Base-by-base conservation (phyloP, 2,888 invertebrate species). In the Branchipolynoe longqiensis region DNA sequence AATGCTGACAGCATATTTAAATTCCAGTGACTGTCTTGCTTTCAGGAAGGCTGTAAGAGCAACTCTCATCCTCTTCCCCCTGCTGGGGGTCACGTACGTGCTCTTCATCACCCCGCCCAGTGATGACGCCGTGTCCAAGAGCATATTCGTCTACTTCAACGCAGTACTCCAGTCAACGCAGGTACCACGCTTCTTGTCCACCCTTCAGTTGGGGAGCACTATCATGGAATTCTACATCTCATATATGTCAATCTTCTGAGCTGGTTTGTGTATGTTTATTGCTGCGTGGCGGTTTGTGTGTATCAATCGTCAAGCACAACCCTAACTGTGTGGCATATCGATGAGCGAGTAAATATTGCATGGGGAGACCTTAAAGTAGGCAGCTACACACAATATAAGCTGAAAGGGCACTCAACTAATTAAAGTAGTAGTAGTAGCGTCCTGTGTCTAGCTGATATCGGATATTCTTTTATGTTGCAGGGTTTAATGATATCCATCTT, bases 61-160 rank as follows among this genome's bases (percentile, higher is more conserved):
- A 0, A 95, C 98, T 54, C 94, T 98, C 38, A 97, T 98, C 90
- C 97, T 98, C 97, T 97, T 97, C 96, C 97, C 98, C n/a, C 95
- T 98, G 85, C 95, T 98, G 88, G 98, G 98, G 78, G 96, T 98
- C 90, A 98, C 98, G 0, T 98, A 98, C 94, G 95, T 98, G 87
- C 96, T 98, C 86, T 95, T 98, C 84, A 89, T 92, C 3, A 89
- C 89, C 64, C 89, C 91, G 0, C 98, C 98, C 0, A 96, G 95
- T 41, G 96, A 96, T 86, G 96, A 96, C 33, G 90, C 91, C 0
- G 95, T 96, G 91, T 95, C 96, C 2, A 85, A 89, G 89, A 95
- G 96, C 59, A 95, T 97, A 87, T 97, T 97, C 93, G 96, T 96
- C 88, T 96, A 97, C 90, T 94, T 96, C 3, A 95, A 98, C 86